Base-by-base conservation (phyloP, 2,797 vertebrate genomes). In the Okamejei kenojei region DNA sequence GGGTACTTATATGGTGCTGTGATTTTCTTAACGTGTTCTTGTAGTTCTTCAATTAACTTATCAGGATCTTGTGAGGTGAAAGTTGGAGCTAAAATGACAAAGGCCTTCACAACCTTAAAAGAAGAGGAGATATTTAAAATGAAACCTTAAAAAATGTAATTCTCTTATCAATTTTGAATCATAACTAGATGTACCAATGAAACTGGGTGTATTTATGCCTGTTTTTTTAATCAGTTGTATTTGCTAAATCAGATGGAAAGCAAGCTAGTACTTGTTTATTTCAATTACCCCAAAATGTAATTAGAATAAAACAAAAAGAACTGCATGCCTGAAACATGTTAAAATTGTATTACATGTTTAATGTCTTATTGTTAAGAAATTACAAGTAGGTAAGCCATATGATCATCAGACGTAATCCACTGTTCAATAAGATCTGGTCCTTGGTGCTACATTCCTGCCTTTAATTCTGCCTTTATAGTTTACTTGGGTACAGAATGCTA, bases 1-100 rank as follows among this genome's bases (percentile, higher is more conserved):
- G 97, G 97, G 93, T 98, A 98, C 94, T 97, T 98, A 94, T 97
- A 98, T 1, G 97, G 97, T 76, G 97, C 97, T 77, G 97, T 97
- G 54, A 95, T 95, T 84, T 94, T 96, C 95, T 97, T 97, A 32
- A 97, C 97, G 2, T 97, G 96, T 26, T 96, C 94, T 93, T 98
- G 97, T 86, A 97, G 95, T 93, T 97, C 96, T 93, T 94, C 94
- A 90, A 93, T 95, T 0, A 98, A 94, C 94, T 95, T 95, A 93
- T 96, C 94, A n/a, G 94, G 95, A 93, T 96, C 95, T 7, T 38
- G 93, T 90, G 93, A 95, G 93, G 95, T 94, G 32, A 96, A 97
- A 76, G 95, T 94, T 81, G 96, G 93, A 3, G 95, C 95, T 94
- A 97, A 95, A 94, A 98, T 96, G 79, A 97, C 94, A 94, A 97